These are phyloP conservation scores for Paramacrobiotus metropolitanus DNA, from an alignment of 1,140 invertebrate genomes.

Conservation along the genomic window DNA sequence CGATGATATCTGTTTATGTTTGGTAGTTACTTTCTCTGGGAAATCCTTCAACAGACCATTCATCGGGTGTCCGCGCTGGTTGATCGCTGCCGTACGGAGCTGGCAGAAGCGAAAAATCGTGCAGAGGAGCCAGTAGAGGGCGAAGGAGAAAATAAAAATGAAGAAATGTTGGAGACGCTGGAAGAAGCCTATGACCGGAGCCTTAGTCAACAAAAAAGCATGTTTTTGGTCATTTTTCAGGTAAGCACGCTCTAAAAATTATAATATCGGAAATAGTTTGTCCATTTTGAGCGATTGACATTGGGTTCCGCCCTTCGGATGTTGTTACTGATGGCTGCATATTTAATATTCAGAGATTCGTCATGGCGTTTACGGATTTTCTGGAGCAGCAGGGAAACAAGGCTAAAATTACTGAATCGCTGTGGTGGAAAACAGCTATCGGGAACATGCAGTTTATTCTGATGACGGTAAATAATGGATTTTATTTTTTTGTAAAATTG, in stretches of 20 bases:
- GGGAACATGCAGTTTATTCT: constrained; percentile 1
- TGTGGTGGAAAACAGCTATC: constrained; percentile 2
- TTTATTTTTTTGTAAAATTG: neutral
- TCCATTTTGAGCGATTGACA: too few species aligned
- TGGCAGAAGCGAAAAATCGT: constrained; percentile 61
- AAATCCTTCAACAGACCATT: constrained; percentile 81
- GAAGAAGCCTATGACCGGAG: constrained; percentile 15
- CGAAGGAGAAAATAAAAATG: constrained; percentile 39
- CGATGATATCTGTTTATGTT: neutral
- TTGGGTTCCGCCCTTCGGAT: too few species aligned
- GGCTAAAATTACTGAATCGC: neutral
- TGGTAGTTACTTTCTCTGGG: constrained; percentile 36
- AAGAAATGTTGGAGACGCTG: constrained; percentile 19
- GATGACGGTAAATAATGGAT: neutral
- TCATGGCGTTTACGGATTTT: neutral
- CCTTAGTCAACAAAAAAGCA: constrained; percentile 73
- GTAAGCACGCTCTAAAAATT: too few species aligned
- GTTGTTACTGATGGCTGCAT: neutral
- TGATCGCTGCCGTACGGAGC: constrained; percentile 52
- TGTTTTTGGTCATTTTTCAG: constrained; percentile 91
- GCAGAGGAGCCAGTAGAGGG: constrained; percentile 33
- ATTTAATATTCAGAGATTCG: neutral
- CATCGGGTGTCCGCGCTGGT: constrained; percentile 91
- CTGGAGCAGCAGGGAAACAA: neutral
- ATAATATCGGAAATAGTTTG: too few species aligned